Evolutionary conservation across 2,888 invertebrate genomes (phyloP), one percentile per base, ranked within the genome.

Genomic region (Cephus rjabovi): DNA sequence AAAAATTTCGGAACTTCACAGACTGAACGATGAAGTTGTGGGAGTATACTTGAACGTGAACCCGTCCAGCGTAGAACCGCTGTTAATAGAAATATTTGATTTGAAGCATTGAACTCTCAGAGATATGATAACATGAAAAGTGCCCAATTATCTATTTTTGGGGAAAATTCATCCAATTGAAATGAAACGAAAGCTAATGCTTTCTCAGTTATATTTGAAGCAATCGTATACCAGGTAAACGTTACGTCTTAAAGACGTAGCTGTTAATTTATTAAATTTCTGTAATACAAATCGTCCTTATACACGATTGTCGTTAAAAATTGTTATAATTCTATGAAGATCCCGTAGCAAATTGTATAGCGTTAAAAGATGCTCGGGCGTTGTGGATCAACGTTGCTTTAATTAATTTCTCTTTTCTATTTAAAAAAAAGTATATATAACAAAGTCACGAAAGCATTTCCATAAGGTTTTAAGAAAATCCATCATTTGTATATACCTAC

Each of bases 61-160:
- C 93, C 98, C 98, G 40, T 94, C 95, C 80, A 95, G 96, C 89
- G 96, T 99, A 73, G 98, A 98, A 87, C 99, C 98, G 0, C 93
- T 99, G 69, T 93, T 99, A 74, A 96, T 98, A 90, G 98, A 99
- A 93, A 98, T 99, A 89, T 98, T 99, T 87, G 98, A 98, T 93
- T 93, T 98, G 81, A 98, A 98, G 89, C 95, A 89, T 82, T 91
- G 84, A 56, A 23, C 56, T 56, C 9, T 56, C 23, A 77, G 11
- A 56, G 23, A 56, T 56, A 71, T 23, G 4, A 11, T 12, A 71
- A 30, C 1, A 23, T 56, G 23, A 15, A 56, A 56, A 23, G 56
- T 56, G 56, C 0, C 56, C 23, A 56, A 23, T 56, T 9, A 56
- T 56, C 23, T 56, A 23, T 23, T 56, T 56, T 23, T 56, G 6